Conservation (phyloP, 2,797 vertebrate species). For the Melanotaenia pygmaea region DNA sequence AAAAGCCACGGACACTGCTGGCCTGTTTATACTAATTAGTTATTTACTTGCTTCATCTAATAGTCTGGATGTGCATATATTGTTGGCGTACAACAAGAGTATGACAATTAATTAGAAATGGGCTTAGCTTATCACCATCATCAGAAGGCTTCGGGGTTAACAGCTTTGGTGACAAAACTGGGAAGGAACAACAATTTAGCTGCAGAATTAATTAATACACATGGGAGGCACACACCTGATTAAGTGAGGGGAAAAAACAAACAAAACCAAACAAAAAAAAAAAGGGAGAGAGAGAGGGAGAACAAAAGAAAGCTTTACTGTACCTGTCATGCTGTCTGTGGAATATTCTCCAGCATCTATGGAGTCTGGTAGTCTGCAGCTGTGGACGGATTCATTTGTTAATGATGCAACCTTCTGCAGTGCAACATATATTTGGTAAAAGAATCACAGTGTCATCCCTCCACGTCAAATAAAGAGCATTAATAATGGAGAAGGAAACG, state of each 20-base stretch:
- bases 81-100: constrained; percentile 31
- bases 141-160: constrained; percentile 15
- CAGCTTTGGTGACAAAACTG: constrained; percentile 37
- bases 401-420: constrained; percentile 20
- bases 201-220: constrained; percentile 66
- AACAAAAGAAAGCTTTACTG: constrained; percentile 31
- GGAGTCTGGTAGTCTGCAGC: constrained; percentile 81
- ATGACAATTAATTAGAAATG: constrained; percentile 24
- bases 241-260: neutral
- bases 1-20: constrained; percentile 13
- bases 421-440: constrained; percentile 7
- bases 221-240: constrained; percentile 32
- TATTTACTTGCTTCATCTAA: constrained; percentile 7
- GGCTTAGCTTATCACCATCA: constrained; percentile 46
- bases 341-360: constrained; percentile 72
- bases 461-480: neutral
- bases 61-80: neutral
- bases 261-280: neutral
- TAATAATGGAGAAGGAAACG: constrained; percentile 1
- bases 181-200: constrained; percentile 45
- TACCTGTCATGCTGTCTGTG: constrained; percentile 84
- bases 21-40: constrained; percentile 20
- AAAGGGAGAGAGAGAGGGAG: constrained; percentile 1
- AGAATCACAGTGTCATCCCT: neutral
- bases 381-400: constrained; percentile 63